Percentiles rank a stretch among this genome's conserved stretches.
phyloP scores from a whole-genome alignment of 2,797 vertebrate genomes.

The Cuniculus paca region DNA sequence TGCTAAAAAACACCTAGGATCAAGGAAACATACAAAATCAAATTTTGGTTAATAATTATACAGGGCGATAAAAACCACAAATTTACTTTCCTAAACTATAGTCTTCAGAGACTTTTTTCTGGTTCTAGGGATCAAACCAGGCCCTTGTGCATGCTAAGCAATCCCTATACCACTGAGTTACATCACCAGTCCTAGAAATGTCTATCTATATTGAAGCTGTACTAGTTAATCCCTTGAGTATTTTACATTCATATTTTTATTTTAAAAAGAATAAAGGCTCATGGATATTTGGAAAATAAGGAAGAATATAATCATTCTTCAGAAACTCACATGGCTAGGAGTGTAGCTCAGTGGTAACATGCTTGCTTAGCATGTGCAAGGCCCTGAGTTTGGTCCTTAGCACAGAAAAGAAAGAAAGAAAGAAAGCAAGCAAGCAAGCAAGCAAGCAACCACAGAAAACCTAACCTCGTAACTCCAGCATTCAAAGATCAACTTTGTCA shows the following conservation, averaged over 20 bases:
- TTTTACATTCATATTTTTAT: slow-evolving; percentile 12
- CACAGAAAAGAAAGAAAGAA: neutral
- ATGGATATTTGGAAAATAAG: slow-evolving; percentile 42
- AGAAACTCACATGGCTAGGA: neutral
- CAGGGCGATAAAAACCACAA: neutral
- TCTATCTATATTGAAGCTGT: neutral
- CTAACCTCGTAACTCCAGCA: neutral
- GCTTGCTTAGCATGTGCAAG: neutral
- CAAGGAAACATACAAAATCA: neutral
- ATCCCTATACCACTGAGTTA: neutral
- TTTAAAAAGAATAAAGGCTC: slow-evolving; percentile 43
- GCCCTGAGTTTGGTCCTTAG: neutral
- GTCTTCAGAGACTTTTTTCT: slow-evolving; percentile 13
- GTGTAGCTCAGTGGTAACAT: neutral
- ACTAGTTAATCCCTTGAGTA: neutral
- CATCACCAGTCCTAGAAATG: neutral
- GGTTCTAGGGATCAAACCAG: neutral
- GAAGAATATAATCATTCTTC: neutral
- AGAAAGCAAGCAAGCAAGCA: neutral
- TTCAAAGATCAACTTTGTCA: neutral
- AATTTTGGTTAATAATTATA: slow-evolving; percentile 21
- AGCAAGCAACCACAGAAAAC: neutral
- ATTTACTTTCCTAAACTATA: slow-evolving; percentile 25
- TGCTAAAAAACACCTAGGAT: neutral
- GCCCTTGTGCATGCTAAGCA: neutral